Evolutionary conservation across 2,888 invertebrate genomes (phyloP).

Genomic region (Ornithoptera priamus): DNA sequence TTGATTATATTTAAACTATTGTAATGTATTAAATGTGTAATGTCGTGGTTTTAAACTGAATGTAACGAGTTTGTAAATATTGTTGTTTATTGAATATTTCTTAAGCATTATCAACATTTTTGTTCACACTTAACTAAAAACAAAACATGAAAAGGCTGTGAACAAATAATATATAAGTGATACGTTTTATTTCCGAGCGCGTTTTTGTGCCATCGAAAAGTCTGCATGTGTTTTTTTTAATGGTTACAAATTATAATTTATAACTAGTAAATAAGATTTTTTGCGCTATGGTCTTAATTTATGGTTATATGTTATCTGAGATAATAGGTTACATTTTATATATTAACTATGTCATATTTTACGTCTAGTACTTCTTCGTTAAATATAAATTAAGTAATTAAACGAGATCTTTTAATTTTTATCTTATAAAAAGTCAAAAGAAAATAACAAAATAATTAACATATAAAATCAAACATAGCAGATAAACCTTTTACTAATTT

Average conservation of each 20-base stretch:
- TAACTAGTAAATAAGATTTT: conserved; percentile 11
- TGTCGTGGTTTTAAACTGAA: conserved; percentile 4
- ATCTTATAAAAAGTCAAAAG: neutral
- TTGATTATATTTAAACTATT: conserved; percentile 3
- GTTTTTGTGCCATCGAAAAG: conserved; percentile 33
- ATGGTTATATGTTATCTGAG: conserved; percentile 22
- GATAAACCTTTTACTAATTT: too few species aligned
- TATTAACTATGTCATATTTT: conserved; percentile 40
- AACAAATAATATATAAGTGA: conserved; percentile 48
- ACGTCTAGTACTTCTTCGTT: conserved; percentile 39
- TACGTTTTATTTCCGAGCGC: conserved; percentile 26
- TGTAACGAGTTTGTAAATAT: conserved; percentile 25
- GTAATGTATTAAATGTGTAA: conserved; percentile 25
- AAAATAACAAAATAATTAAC: neutral
- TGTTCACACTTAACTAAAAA: conserved; percentile 43
- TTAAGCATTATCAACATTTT: conserved; percentile 35
- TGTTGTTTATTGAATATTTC: conserved; percentile 27
- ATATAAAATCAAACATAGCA: neutral
- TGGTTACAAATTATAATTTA: conserved; percentile 23
- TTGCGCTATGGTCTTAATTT: conserved; percentile 26
- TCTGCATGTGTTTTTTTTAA: conserved; percentile 31
- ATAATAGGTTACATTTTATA: conserved; percentile 47
- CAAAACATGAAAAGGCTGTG: conserved; percentile 56
- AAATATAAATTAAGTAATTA: conserved; percentile 34
- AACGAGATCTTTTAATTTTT: conserved; percentile 5